phyloP scores from a whole-genome alignment of 2,888 invertebrate genomes.

The Gortyna flavago region DNA sequence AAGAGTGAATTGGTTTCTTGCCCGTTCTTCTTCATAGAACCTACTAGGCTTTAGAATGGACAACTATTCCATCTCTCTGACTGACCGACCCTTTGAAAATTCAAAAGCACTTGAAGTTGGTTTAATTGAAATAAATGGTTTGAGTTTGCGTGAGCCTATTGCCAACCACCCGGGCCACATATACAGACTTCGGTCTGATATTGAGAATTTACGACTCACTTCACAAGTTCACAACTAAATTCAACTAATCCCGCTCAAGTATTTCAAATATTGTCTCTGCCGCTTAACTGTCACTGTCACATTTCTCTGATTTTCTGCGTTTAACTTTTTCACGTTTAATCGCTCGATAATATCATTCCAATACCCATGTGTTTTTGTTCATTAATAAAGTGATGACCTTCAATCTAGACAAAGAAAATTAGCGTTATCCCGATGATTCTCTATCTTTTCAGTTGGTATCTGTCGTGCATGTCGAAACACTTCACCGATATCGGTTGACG shows the following conservation, averaged over 20 bases:
- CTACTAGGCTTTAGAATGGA: neutral
- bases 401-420: constrained; percentile 23
- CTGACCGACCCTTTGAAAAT: neutral
- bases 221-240: too few relatives aligned
- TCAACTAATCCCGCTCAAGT: neutral
- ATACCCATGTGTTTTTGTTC: neutral
- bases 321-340: neutral
- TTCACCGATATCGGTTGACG: constrained; percentile 10
- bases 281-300: neutral
- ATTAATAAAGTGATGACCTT: neutral
- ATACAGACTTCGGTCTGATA: neutral
- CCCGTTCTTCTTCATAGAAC: neutral
- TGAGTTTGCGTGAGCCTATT: neutral
- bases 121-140: neutral
- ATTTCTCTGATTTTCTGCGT: neutral
- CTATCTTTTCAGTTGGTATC: constrained; percentile 8
- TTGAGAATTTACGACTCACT: neutral
- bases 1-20: neutral
- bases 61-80: neutral
- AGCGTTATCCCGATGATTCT: constrained; percentile 8
- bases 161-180: neutral
- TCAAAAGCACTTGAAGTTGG: neutral
- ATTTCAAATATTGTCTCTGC: neutral
- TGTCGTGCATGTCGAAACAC: constrained; percentile 8
- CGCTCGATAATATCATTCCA: constrained; percentile 15